Evolutionary conservation across 2,113 vertebrate genomes (phyloP), one percentile per base, ranked within the genome.

Genomic region (Anolis sagrei): DNA sequence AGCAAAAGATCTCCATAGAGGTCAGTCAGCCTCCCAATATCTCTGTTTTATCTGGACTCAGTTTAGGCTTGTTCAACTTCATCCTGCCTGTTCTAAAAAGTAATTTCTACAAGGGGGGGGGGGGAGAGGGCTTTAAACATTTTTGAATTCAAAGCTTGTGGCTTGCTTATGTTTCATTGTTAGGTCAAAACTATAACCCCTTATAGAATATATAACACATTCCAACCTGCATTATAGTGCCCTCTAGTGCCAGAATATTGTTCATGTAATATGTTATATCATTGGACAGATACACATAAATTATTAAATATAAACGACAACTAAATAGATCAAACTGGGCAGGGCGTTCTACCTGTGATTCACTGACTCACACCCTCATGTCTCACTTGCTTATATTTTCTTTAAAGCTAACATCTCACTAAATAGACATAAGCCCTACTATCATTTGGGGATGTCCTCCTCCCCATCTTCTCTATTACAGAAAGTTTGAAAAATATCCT

Each of bases 221-320:
- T 36, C 87, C 91, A 70, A 68, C 7, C 51, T 92, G 54, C 87
- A 69, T 90, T 84, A 85, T 44, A 89, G 87, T 68, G 85, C 95
- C 94, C 95, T 95, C 97, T 95, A 89, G 92, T 95, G 96, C 75
- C 81, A 85, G 1, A 84, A 78, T 19, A 84, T 32, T 69, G 27
- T 39, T 14, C 75, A 68, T 70, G 48, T 69, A 29, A 54, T 18
- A 64, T 21, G 25, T 64, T 78, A n/a, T 51, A 69, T 34, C 16
- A 78, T 36, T 25, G 19, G 58, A 61, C 9, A 78, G 34, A 29
- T 58, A 14, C 18, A 36, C 27, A 73, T 13, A 9, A 76, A 51
- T 51, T 16, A 18, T 76, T 34, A 32, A 78, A 58, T 0, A 29
- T 85, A 21, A 34, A 36, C 10, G 61, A 4, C 18, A 36, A 25